Evolutionary conservation across 2,888 invertebrate species (phyloP).

Genomic region (Drosophila mercatorum): DNA sequence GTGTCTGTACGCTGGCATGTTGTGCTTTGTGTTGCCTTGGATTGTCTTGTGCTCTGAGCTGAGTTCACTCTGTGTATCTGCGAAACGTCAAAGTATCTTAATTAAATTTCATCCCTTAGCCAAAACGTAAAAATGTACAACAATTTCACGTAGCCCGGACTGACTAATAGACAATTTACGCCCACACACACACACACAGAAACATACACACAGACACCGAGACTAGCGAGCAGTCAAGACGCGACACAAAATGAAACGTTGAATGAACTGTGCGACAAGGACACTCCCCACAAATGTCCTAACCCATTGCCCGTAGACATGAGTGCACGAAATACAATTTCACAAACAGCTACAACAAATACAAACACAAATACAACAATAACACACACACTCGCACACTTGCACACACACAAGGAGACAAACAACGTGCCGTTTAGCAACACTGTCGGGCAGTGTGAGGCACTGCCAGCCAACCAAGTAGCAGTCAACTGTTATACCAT

Average conservation of each 20-base stretch:
- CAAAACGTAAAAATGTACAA: constrained; percentile 76
- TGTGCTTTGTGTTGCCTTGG: constrained; percentile 56
- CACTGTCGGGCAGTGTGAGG: constrained; percentile 51
- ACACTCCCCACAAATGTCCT: constrained; percentile 53
- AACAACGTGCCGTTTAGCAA: constrained; percentile 59
- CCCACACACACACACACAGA: constrained; percentile 41
- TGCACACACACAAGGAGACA: constrained; percentile 21
- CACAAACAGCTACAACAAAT: constrained; percentile 53
- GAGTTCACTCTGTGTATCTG: constrained; percentile 72
- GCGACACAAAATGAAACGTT: constrained; percentile 52
- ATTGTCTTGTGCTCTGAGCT: constrained; percentile 40
- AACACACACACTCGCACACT: constrained; percentile 19
- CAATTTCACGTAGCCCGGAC: constrained; percentile 73
- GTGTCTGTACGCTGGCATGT: constrained; percentile 59
- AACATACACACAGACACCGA: constrained; percentile 26
- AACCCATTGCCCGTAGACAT: constrained; percentile 41
- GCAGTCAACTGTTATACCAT: constrained; percentile 82
- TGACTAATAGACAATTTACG: constrained; percentile 82
- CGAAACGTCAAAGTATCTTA: constrained; percentile 81
- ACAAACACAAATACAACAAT: constrained; percentile 27
- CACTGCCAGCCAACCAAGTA: constrained; percentile 59
- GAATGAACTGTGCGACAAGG: constrained; percentile 57
- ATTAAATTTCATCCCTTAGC: constrained; percentile 82
- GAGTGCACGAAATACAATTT: constrained; percentile 69
- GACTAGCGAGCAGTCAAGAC: constrained; percentile 50